Base-by-base conservation (phyloP, 2,888 invertebrate genomes). In the Euphydryas editha region DNA sequence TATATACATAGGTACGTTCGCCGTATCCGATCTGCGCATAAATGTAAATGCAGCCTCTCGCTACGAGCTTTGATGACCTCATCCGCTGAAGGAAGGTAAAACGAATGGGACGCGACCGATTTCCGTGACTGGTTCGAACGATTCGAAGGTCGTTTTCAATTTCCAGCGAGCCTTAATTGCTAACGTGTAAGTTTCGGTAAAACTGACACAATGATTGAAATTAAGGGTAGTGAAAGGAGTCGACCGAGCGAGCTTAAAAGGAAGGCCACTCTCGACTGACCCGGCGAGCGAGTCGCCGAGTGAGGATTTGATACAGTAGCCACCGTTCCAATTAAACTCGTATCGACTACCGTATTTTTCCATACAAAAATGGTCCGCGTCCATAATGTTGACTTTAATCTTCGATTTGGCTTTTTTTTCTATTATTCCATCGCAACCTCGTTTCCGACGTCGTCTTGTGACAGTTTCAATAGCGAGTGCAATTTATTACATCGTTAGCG, bases 211-310 rank as follows among this genome's bases (percentile, higher is more conserved):
- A 62, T 62, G 64, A 69, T 67, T 69, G 55, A 67, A 69, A 71
- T 69, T 69, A 71, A 72, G 72, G 72, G 72, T 72, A 69, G 72
- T 72, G 72, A 70, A 72, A 72, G 72, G 72, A 67, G 70, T 65
- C 67, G 67, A 58, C 64, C 67, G 62, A 62, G 62, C 65, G 42
- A 51, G 42, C 66, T 62, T 30, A 62, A 63, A 67, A 47, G 59
- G 59, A 60, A 66, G 69, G 66, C 60, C 69, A 39, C 62, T 69
- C 62, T 65, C 68, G 60, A 57, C 24, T 54, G 68, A 51, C 69
- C 66, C 59, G 56, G 39, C 67, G 37, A 64, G 67, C 67, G 67
- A 64, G 58, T 69, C 59, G 42, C 51, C n/a, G 42, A 37, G 21
- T 21, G 17, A 64, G 63, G 67, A 67, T 67, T 67, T 61, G 69